Percentiles rank a stretch among this genome's conserved stretches.
Evolutionary conservation across 2,113 vertebrate genomes (phyloP).

Genomic region (Lucifuga dentata): DNA sequence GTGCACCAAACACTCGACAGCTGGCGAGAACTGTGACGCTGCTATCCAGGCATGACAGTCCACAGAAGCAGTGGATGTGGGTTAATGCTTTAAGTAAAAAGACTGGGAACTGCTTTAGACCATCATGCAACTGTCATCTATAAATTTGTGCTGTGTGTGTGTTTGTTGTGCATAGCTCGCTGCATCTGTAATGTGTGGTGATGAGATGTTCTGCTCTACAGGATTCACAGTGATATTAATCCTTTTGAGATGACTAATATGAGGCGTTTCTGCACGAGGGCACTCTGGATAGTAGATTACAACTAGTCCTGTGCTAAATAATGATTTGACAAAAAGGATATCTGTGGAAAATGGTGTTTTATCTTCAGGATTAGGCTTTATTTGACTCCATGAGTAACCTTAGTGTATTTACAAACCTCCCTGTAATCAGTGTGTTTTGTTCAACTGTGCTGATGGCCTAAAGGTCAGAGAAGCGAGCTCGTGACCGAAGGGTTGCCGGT

Average conservation of each 20-base stretch:
- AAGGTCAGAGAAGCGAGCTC: no score
- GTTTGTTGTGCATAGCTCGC: constrained; percentile 40
- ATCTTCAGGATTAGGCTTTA: constrained; percentile 35
- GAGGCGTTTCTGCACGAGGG: constrained; percentile 44
- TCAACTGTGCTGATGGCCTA: constrained; percentile 22
- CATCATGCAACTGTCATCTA: constrained; percentile 31
- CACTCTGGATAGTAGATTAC: constrained; percentile 47
- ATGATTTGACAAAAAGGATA: constrained; percentile 24
- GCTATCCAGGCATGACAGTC: constrained; percentile 48
- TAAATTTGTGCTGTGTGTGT: constrained; percentile 21
- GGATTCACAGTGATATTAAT: constrained; percentile 67
- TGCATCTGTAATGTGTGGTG: constrained; percentile 30
- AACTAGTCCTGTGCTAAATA: constrained; percentile 33
- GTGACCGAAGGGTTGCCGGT: no score
- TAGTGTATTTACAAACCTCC: constrained; percentile 4
- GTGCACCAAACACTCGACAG: constrained; percentile 64
- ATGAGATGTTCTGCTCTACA: constrained; percentile 58
- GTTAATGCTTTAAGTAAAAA: neutral
- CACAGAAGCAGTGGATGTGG: constrained; percentile 5
- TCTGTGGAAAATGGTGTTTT: constrained; percentile 22
- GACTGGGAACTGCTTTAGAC: constrained; percentile 37
- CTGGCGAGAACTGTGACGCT: constrained; percentile 57
- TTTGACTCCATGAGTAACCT: constrained; percentile 3
- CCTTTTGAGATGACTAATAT: constrained; percentile 65
- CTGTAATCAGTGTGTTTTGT: constrained; percentile 12